Percentiles rank a stretch among this genome's conserved stretches.
phyloP scores from a whole-genome alignment of 2,113 vertebrate species.

The Oreochromis spilurus region DNA sequence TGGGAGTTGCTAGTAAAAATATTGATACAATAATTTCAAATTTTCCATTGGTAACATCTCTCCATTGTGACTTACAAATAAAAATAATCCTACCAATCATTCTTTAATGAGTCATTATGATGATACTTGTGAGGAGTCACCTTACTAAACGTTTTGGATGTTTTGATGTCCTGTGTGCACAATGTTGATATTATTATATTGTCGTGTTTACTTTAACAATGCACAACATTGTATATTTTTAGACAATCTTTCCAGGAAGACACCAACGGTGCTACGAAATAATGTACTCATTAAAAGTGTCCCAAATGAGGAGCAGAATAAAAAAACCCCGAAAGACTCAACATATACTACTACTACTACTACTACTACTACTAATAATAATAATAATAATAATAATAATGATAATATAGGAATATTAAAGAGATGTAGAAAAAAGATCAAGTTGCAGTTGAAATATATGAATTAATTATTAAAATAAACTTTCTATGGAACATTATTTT shows the following conservation, averaged over 20 bases:
- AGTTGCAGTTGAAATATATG: neutral
- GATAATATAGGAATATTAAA: neutral
- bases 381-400: accelerated
- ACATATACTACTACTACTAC: neutral
- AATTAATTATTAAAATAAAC: neutral
- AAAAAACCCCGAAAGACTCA: neutral
- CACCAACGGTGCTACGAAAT: neutral
- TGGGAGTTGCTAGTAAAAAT: neutral
- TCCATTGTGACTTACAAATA: neutral
- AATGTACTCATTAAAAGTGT: neutral
- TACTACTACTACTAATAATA: accelerated
- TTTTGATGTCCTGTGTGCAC: neutral
- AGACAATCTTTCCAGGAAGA: neutral
- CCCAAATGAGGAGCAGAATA: neutral
- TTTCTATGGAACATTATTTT: neutral
- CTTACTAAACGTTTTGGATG: neutral
- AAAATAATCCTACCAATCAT: neutral
- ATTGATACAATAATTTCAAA: neutral
- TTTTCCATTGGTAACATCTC: neutral
- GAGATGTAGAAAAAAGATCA: neutral
- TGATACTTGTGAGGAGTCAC: neutral
- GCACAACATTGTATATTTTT: neutral
- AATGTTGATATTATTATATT: neutral
- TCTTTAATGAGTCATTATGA: neutral
- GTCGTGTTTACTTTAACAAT: neutral